These are phyloP conservation scores for Acholoe squamosa DNA, from an alignment of 2,888 invertebrate genomes.

Conservation along the genomic window DNA sequence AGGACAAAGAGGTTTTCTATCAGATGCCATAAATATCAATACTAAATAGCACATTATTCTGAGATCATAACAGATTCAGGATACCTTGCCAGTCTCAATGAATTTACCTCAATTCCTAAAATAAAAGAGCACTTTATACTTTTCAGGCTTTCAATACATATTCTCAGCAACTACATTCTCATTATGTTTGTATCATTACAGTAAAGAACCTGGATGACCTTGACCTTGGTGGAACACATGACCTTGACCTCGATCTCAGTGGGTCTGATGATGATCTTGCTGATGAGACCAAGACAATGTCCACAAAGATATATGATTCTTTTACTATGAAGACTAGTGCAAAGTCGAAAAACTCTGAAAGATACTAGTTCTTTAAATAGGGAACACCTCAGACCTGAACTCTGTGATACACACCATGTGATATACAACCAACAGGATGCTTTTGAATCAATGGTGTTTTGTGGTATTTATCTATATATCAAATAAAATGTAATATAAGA, in stretches of 20 bases:
- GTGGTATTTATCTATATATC: no score
- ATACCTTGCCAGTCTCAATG: not conserved
- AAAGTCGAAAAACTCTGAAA: not conserved
- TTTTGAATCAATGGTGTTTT: no score
- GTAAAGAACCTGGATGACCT: not conserved
- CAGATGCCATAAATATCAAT: no score
- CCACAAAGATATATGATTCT: not conserved
- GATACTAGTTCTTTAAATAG: no score
- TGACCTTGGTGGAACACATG: not conserved
- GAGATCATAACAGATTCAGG: not conserved
- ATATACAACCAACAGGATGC: no score
- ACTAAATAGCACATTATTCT: no score
- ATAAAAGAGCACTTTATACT: not conserved
- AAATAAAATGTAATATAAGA: no score
- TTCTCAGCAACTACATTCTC: not conserved
- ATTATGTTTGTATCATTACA: not conserved
- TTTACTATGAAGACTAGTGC: not conserved
- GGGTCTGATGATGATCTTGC: not conserved
- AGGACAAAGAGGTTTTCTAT: no score
- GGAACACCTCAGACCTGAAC: no score
- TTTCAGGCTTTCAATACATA: not conserved
- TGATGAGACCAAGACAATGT: conserved; percentile 6
- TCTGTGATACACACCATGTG: no score
- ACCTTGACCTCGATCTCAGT: not conserved
- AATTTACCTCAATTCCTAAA: not conserved